These are phyloP conservation scores for Ovis aries DNA, from an alignment of 2,113 vertebrate genomes.

Conservation along the genomic window ARS-UI_Ramb_v3.0 NC_056063.1:9892501-9893000, in stretches of 20 bases:
- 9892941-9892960: background rate
- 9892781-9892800: background rate
- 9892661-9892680: background rate
- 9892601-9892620: constrained; percentile 1
- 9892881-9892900: background rate
- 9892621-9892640: background rate
- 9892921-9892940: background rate
- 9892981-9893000: background rate
- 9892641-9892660: background rate
- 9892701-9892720: fast-evolving
- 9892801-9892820: background rate
- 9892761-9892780: fast-evolving
- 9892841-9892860: background rate
- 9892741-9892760: background rate
- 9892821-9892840: background rate
- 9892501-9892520: background rate
- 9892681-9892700: background rate
- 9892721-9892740: background rate
- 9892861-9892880: background rate
- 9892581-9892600: background rate
- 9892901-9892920: background rate
- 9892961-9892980: background rate
- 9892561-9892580: background rate
- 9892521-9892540: background rate
- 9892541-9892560: background rate